Evolutionary conservation across 2,888 invertebrate species (phyloP), one percentile per base, ranked within the genome.

Genomic region (Masnerella sp.): DNA sequence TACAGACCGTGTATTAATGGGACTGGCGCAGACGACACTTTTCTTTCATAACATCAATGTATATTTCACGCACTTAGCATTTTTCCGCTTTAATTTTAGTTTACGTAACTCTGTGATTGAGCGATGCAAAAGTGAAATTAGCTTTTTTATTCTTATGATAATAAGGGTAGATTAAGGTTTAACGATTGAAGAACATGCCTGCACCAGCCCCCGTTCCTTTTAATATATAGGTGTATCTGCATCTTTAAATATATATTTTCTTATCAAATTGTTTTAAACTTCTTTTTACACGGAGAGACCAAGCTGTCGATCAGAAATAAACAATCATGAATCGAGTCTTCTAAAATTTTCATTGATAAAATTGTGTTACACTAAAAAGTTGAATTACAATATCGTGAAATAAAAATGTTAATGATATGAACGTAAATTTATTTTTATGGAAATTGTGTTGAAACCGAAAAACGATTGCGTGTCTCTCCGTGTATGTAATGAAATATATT

Each of bases 121-220:
- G 28, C 25, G 36, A 11, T 25, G 17, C 28, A 28, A 36, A 25
- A n/a, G n/a, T n/a, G n/a, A n/a, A n/a, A n/a, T n/a, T n/a, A n/a
- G n/a, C n/a, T n/a, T n/a, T n/a, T n/a, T 32, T 49, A 61, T 12
- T 49, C 22, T 28, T 45, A 28, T 14, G 17, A 14, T 42, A 18
- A 12, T 11, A 28, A 56, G n/a, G n/a, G 34, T 38, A 54, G 25
- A 5, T 32, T 62, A 51, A 61, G 38, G 15, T 40, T 11, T 18
- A 47, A 56, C 25, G n/a, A 18, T 20, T 25, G 28, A 17, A 17
- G 28, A n/a, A n/a, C 11, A 28, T 12, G 45, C 38, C 54, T 52
- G 54, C 64, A 28, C 43, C 45, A 45, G 45, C 45, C 45, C 30
- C 43, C 25, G 38, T 45, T 64, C 52, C 36, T 64, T 52, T 45